Percentiles rank a stretch among this genome's conserved stretches.
These are phyloP conservation scores for Tetropium fuscum DNA, from an alignment of 2,888 invertebrate genomes.

Conservation along the genomic window DNA sequence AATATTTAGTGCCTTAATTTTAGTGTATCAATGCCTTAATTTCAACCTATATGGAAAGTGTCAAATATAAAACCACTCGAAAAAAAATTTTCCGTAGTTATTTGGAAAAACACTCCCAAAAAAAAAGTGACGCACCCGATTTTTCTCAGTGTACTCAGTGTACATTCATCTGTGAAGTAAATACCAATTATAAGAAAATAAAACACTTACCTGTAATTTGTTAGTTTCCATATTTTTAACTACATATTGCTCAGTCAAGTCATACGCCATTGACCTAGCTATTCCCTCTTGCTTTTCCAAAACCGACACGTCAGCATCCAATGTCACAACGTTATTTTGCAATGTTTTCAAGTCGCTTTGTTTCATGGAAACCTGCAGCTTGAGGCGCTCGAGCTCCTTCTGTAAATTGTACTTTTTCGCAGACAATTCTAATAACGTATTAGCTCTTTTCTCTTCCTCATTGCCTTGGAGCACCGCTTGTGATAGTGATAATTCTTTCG, in stretches of 20 bases:
- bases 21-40: no score
- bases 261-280: slow-evolving; percentile 3
- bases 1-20: no score
- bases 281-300: slow-evolving; percentile 22
- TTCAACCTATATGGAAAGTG: no score
- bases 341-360: slow-evolving; percentile 17
- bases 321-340: slow-evolving; percentile 14
- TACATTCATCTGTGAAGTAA: neutral
- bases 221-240: slow-evolving; percentile 16
- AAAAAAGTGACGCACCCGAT: no score
- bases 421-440: slow-evolving; percentile 23
- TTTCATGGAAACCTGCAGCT: slow-evolving; percentile 14
- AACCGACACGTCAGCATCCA: slow-evolving; percentile 2
- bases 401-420: slow-evolving; percentile 30
- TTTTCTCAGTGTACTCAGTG: no score
- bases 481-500: slow-evolving; percentile 19
- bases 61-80: no score
- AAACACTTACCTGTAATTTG: slow-evolving; percentile 29
- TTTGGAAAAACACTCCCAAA: no score
- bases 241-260: slow-evolving; percentile 18
- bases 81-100: no score
- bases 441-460: slow-evolving; percentile 5
- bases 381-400: slow-evolving; percentile 21
- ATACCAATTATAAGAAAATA: neutral
- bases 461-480: slow-evolving; percentile 18